Base-by-base conservation (phyloP, 1,140 invertebrate species). In the Eueides isabella region DNA sequence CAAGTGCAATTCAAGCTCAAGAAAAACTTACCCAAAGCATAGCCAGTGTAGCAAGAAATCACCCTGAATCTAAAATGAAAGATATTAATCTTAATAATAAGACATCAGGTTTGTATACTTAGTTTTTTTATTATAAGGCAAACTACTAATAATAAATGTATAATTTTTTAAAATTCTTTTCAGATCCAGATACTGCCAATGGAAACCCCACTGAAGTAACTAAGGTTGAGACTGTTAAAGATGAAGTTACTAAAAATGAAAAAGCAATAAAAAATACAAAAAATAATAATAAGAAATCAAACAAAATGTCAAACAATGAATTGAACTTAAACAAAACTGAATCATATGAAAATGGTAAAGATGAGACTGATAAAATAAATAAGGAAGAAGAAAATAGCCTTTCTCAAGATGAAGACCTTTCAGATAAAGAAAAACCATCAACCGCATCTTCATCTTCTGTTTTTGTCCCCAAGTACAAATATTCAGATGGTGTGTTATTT, bases 341-440 rank as follows among this genome's bases (percentile, higher is more conserved):
- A 77, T 85, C 87, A 80, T 83, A 84, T 85, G 89, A 89, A 84
- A 92, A 91, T 87, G 89, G 88, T 82, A 90, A 88, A 88, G 85
- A 89, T 85, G 91, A 92, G 89, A 89, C 89, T 91, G 89, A 91
- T 86, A 91, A 88, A 84, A 75, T 87, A 83, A 88, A 79, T 81
- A 84, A 84, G 76, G 87, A 91, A 76, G 75, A 85, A 67, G 85
- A 87, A 7, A 81, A 75, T 71, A 62, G 62, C 16, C 33, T 79
- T 55, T 65, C 79, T 64, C 67, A 72, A n/a, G 78, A 83, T 12
- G 81, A 84, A 61, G 88, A 86, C 44, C 11, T 66, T 2, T 72
- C 75, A 44, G 55, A 64, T 28, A 29, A 66, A 7, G 72, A 67
- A 16, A 80, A 81, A 41, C 74, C 80, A 14, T 30, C 74, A 11